These are phyloP conservation scores for Punctoribates punctum DNA, from an alignment of 2,888 invertebrate genomes.

Conservation along the genomic window DNA sequence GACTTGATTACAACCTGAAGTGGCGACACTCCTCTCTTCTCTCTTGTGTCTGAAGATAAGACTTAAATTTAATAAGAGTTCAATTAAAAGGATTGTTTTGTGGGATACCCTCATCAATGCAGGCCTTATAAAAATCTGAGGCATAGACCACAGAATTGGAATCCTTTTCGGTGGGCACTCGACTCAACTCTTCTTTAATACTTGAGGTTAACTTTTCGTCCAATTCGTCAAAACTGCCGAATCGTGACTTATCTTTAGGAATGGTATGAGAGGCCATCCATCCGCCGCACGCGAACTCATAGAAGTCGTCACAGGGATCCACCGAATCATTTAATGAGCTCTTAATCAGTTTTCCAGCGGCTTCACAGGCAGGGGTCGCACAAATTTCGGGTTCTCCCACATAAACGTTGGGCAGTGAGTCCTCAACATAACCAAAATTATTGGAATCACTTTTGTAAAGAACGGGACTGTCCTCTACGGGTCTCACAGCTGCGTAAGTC, in stretches of 20 bases:
- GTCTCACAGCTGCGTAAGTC: too few species aligned
- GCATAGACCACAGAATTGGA: conserved; percentile 6
- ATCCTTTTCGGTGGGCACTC: neutral
- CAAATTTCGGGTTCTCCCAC: neutral
- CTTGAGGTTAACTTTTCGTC: conserved; percentile 29
- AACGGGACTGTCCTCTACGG: too few species aligned
- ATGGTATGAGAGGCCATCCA: conserved; percentile 36
- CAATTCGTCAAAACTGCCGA: conserved; percentile 24
- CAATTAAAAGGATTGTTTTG: neutral
- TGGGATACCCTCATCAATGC: conserved; percentile 27
- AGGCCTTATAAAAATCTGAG: conserved; percentile 29
- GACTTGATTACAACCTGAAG: conserved; percentile 9
- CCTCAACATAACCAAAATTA: neutral
- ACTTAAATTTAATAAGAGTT: neutral
- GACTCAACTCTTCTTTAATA: conserved; percentile 28
- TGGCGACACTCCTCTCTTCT: conserved; percentile 49
- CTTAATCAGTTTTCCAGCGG: conserved; percentile 20
- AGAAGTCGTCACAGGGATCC: conserved; percentile 41
- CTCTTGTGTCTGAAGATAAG: conserved; percentile 43
- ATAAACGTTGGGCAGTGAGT: neutral
- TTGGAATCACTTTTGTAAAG: too few species aligned
- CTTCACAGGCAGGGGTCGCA: conserved; percentile 23
- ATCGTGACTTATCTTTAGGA: conserved; percentile 27
- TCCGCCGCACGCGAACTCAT: conserved; percentile 41
- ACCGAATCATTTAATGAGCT: neutral